Evolutionary conservation across 2,888 invertebrate genomes (phyloP).

Genomic region (Latrodectus elegans): DNA sequence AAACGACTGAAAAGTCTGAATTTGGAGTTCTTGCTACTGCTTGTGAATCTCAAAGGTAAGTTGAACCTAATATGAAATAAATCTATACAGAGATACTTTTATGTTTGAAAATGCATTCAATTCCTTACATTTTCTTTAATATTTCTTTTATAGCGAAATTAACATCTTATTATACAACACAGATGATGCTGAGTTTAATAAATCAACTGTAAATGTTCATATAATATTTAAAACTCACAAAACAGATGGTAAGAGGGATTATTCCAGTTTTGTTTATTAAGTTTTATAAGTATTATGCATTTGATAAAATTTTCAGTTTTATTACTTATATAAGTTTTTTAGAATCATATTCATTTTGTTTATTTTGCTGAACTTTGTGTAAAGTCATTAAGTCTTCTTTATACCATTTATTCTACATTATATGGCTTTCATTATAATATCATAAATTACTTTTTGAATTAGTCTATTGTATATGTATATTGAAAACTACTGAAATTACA

Average conservation of each 20-base stretch:
- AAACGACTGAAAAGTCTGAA: background rate
- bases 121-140: background rate
- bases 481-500: too few relatives aligned
- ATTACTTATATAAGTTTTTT: background rate
- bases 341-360: background rate
- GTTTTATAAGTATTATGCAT: background rate
- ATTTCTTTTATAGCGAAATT: conserved; percentile 23
- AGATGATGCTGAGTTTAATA: conserved; percentile 23
- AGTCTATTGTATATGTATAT: too few relatives aligned
- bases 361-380: background rate
- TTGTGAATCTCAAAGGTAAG: conserved; percentile 31
- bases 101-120: too few relatives aligned
- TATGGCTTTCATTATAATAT: background rate
- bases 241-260: conserved; percentile 5
- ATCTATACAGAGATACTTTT: background rate
- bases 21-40: conserved; percentile 52
- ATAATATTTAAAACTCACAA: conserved; percentile 8
- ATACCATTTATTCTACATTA: background rate
- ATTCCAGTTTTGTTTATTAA: background rate
- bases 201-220: conserved; percentile 13
- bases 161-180: conserved; percentile 45
- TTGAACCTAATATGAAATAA: background rate
- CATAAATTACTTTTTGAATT: too few relatives aligned
- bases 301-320: background rate
- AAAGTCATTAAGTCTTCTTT: background rate